Conservation (phyloP, 2,113 vertebrate species). For the Nesoenas mayeri region DNA sequence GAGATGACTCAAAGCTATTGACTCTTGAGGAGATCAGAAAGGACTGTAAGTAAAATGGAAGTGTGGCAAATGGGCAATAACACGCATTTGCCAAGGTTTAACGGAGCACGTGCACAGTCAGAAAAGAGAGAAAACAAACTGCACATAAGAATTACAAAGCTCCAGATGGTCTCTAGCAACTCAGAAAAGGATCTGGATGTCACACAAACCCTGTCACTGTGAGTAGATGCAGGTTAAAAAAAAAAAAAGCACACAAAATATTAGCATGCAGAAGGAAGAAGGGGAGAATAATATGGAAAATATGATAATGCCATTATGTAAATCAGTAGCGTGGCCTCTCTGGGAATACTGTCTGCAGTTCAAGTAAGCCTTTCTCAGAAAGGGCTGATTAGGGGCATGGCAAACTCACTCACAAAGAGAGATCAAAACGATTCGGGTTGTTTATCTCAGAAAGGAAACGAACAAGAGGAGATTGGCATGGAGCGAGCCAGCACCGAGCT, state of each 20-base stretch:
- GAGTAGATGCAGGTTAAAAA: slow-evolving; percentile 16
- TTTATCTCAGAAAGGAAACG: slow-evolving; percentile 47
- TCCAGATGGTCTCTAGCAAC: background rate
- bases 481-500: background rate
- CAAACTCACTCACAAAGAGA: background rate
- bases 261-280: slow-evolving; percentile 33
- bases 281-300: slow-evolving; percentile 53
- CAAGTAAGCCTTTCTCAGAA: slow-evolving; percentile 34
- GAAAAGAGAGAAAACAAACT: background rate
- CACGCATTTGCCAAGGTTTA: background rate
- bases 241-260: background rate
- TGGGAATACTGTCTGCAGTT: slow-evolving; percentile 65
- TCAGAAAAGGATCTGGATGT: background rate
- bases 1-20: slow-evolving; percentile 18
- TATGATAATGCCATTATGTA: slow-evolving; percentile 69
- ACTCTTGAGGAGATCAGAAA: background rate
- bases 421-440: background rate
- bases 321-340: background rate
- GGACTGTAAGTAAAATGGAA: background rate
- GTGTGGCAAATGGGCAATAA: background rate
- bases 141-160: background rate
- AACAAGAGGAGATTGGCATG: background rate
- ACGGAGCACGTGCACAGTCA: background rate
- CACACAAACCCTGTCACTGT: background rate
- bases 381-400: slow-evolving; percentile 37